Evolutionary conservation across 1,140 invertebrate species (phyloP).

Genomic region (Drosophila malerkotliana): DNA sequence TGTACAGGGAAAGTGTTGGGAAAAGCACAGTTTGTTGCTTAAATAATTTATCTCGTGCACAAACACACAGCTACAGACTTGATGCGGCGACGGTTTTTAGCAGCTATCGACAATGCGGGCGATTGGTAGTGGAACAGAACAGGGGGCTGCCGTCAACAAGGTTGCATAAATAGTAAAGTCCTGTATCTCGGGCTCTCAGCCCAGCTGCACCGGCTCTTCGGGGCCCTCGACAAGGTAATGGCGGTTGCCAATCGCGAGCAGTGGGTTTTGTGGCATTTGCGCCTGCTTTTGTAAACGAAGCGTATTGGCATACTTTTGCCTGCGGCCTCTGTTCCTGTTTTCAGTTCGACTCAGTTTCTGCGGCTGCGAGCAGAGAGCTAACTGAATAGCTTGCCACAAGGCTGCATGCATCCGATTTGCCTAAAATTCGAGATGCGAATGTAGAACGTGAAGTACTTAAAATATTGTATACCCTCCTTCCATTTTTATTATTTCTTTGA

Average conservation of each 20-base stretch:
- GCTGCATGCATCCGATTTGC: constrained; percentile 30
- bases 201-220: constrained; percentile 1
- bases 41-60: constrained; percentile 69
- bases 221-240: constrained; percentile 38
- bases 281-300: constrained; percentile 59
- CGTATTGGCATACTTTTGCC: constrained; percentile 50
- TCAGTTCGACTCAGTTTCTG: constrained; percentile 8
- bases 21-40: constrained; percentile 73
- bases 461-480: neutral
- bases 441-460: neutral
- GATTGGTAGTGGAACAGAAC: neutral
- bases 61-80: constrained; percentile 34
- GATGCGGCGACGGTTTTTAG: constrained; percentile 21
- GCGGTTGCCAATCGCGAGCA: constrained; percentile 8
- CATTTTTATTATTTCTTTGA: too few relatives aligned
- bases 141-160: constrained; percentile 24
- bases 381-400: constrained; percentile 10
- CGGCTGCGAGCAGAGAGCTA: constrained; percentile 19
- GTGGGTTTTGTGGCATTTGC: constrained; percentile 26
- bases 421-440: constrained; percentile 8
- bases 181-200: constrained; percentile 6
- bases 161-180: constrained; percentile 39
- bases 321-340: constrained; percentile 34
- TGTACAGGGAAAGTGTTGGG: constrained; percentile 2
- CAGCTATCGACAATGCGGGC: constrained; percentile 12